These are phyloP conservation scores for Habrosyne pyritoides DNA, from an alignment of 2,888 invertebrate genomes.

Conservation along the genomic window DNA sequence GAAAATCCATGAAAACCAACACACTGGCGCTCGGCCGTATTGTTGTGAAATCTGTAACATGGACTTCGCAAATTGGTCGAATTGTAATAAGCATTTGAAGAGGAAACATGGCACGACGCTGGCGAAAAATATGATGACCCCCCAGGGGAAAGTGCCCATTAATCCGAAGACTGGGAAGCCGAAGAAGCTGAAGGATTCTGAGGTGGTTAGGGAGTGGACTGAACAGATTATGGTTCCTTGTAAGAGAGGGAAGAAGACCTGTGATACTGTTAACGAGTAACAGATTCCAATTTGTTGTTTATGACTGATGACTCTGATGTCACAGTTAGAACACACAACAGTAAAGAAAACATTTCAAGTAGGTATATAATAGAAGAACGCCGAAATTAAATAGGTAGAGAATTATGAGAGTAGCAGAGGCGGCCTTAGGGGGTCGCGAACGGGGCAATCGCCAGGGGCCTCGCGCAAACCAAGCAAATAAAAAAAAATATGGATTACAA, in stretches of 20 bases:
- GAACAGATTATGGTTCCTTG: conserved; percentile 6
- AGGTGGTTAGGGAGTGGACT: neutral
- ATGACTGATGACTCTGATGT: too few relatives aligned
- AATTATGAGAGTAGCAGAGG: too few relatives aligned
- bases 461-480: too few relatives aligned
- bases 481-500: too few relatives aligned
- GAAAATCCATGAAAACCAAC: conserved; percentile 22
- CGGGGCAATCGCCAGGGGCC: too few relatives aligned
- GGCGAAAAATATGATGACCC: conserved; percentile 21
- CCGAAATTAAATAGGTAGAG: too few relatives aligned
- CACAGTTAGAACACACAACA: too few relatives aligned
- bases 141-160: conserved; percentile 18
- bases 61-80: conserved; percentile 28
- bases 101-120: conserved; percentile 22
- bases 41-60: conserved; percentile 22
- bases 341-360: too few relatives aligned
- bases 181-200: neutral
- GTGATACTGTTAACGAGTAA: neutral
- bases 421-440: too few relatives aligned
- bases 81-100: conserved; percentile 33
- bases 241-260: neutral
- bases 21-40: conserved; percentile 27
- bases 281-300: too few relatives aligned
- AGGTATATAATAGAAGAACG: too few relatives aligned
- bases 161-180: conserved; percentile 11